A percentile compares a stretch with the other conserved stretches of the same genome.
These are phyloP conservation scores for Pentamera pediparva DNA, from an alignment of 53 echinoderm and acorn worm species.

Conservation along the genomic window DNA sequence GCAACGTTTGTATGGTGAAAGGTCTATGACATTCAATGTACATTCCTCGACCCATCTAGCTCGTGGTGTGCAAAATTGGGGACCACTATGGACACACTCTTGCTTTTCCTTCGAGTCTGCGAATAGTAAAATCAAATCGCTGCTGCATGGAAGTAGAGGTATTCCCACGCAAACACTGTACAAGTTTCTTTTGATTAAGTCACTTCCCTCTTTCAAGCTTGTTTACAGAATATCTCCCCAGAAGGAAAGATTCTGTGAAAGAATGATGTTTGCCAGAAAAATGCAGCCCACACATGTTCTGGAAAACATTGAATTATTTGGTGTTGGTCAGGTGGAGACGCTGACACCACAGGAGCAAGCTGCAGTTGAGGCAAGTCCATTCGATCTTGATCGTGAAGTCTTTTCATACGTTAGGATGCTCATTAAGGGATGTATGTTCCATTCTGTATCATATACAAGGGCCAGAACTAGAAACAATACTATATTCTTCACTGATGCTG, in stretches of 20 bases:
- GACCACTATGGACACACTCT: conserved; percentile 55
- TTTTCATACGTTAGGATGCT: neutral
- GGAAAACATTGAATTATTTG: neutral
- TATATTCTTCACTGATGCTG: neutral
- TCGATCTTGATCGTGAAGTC: neutral
- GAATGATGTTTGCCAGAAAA: neutral
- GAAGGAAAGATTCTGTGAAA: neutral
- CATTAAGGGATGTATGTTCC: neutral
- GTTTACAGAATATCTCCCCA: neutral
- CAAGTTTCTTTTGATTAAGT: neutral
- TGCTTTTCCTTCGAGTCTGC: conserved; percentile 64
- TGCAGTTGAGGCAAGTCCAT: neutral
- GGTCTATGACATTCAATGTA: conserved; percentile 42
- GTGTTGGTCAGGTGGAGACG: neutral
- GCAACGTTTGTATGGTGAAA: conserved; percentile 38
- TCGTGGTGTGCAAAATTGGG: conserved; percentile 34
- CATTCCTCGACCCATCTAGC: conserved; percentile 47
- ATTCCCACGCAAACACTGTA: neutral
- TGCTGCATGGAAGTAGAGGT: neutral
- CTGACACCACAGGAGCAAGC: neutral
- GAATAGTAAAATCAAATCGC: conserved; percentile 36
- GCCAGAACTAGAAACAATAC: neutral
- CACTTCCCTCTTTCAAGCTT: neutral
- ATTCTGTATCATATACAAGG: neutral
- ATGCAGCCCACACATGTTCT: neutral